A percentile compares a stretch with the other conserved stretches of the same genome.
Evolutionary conservation across 2,888 invertebrate genomes (phyloP).

Genomic region (Dicyrtoma fusca): DNA sequence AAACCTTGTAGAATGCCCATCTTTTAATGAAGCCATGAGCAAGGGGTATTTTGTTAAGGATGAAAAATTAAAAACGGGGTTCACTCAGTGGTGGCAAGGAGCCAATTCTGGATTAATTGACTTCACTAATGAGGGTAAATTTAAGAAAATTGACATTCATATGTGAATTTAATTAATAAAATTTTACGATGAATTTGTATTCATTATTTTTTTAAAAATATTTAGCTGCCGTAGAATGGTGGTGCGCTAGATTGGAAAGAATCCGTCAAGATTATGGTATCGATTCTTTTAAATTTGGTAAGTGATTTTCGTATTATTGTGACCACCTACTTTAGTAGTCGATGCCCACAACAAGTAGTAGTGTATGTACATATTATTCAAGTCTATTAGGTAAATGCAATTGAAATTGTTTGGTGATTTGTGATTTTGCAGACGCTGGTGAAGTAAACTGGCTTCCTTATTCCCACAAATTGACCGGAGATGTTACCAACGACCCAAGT

Average conservation of each 20-base stretch:
- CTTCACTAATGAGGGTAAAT: constrained; percentile 66
- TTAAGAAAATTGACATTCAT: too few relatives aligned
- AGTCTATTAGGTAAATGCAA: too few relatives aligned
- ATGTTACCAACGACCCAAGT: background rate
- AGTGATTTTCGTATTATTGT: too few relatives aligned
- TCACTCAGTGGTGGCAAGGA: constrained; percentile 64
- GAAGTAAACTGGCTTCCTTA: constrained; percentile 72
- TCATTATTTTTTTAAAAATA: background rate
- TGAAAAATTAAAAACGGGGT: constrained; percentile 55
- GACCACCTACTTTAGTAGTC: too few relatives aligned
- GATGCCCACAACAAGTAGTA: too few relatives aligned
- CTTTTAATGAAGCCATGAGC: constrained; percentile 45
- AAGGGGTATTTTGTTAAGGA: constrained; percentile 65
- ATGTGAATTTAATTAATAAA: constrained; percentile 2
- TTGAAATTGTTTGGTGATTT: too few relatives aligned
- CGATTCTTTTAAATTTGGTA: constrained; percentile 71
- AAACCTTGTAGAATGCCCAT: constrained; percentile 33
- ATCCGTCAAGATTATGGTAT: constrained; percentile 69
- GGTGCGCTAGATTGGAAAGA: constrained; percentile 57
- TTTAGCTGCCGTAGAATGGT: constrained; percentile 63
- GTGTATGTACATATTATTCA: too few relatives aligned
- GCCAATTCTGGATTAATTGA: constrained; percentile 66
- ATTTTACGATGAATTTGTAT: constrained; percentile 2
- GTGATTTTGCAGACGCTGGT: constrained; percentile 68
- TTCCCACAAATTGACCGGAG: constrained; percentile 55